Base-by-base conservation (phyloP, 2,888 invertebrate species). In the Allophyes oxyacanthae region DNA sequence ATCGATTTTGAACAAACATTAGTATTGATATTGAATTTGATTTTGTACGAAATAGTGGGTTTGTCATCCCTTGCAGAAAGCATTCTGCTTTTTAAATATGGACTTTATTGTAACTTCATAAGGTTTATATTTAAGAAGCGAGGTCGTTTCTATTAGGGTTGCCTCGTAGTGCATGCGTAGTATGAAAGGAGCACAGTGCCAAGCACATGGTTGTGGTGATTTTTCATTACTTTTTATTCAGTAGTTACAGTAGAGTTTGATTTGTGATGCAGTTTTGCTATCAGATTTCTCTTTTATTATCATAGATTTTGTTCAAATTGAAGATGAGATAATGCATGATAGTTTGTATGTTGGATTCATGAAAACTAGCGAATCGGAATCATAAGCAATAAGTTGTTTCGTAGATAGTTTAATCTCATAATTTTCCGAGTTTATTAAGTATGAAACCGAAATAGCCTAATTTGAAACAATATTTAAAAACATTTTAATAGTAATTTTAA, bases 171-270 rank as follows among this genome's bases (percentile, higher is more conserved):
- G 93, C 93, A 93, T 93, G 93, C 72, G 88, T 92, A 92, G 90
- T 51, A 70, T 68, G 73, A 84, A 82, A 84, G 75, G 78, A 85
- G 90, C 89, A 91, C 91, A 85, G 91, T 89, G 91, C 91, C 89
- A 81, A 80, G 88, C 88, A 90, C 90, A 86, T 86, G 92, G 93
- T 92, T 92, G 93, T 92, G 93, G 93, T 92, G 91, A 89, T 79
- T 78, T 83, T 79, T 79, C 75, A 63, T 59, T 74, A 71, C 79
- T 70, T 66, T 78, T 77, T 72, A 75, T 77, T 78, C 77, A 71
- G 88, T 90, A 89, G 89, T 72, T 82, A 74, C 52, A 55, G 82
- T 84, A 85, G 84, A 76, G 72, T 81, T 89, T 87, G 82, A 86
- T 82, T 84, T 92, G 90, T 90, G 90, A 92, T 92, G 89, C 91